These are phyloP conservation scores for Meloidogyne floridensis DNA, from an alignment of 1,140 invertebrate species.

Conservation along the genomic window DNA sequence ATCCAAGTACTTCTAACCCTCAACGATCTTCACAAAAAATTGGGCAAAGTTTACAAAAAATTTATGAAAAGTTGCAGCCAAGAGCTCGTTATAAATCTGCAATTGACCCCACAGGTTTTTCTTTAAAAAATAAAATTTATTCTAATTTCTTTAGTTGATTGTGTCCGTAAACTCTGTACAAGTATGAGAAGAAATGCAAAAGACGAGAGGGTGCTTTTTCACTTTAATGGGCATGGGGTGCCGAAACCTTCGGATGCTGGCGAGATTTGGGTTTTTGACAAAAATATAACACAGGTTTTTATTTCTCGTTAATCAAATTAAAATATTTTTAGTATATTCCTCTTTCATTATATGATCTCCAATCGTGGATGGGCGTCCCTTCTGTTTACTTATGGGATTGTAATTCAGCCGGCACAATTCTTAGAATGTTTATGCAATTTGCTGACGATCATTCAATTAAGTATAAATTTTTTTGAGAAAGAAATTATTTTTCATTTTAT, in stretches of 20 bases:
- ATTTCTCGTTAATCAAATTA: background rate
- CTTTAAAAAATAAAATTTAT: slow-evolving; percentile 2
- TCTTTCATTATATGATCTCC: slow-evolving; percentile 93
- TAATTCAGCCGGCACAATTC: slow-evolving; percentile 89
- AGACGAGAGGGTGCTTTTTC: slow-evolving; percentile 96
- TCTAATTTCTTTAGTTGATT: slow-evolving; percentile 74
- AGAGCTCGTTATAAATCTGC: slow-evolving; percentile 90
- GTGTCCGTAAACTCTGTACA: slow-evolving; percentile 93
- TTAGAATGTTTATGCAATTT: slow-evolving; percentile 59
- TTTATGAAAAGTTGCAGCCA: slow-evolving; percentile 93
- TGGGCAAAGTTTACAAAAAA: slow-evolving; percentile 85
- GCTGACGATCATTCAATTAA: slow-evolving; percentile 53
- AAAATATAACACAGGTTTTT: slow-evolving; percentile 70
- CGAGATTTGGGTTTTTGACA: slow-evolving; percentile 99
- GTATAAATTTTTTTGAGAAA: slow-evolving; percentile 7
- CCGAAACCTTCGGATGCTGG: slow-evolving; percentile 93
- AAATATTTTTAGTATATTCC: slow-evolving; percentile 97
- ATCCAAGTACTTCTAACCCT: slow-evolving; percentile 77
- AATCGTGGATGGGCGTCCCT: slow-evolving; percentile 97
- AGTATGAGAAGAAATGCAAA: slow-evolving; percentile 94
- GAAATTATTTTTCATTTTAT: background rate
- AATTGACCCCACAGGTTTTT: slow-evolving; percentile 80
- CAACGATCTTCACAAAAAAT: slow-evolving; percentile 90
- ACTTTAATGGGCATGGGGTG: slow-evolving; percentile 99
- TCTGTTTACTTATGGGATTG: slow-evolving; percentile 99